Evolutionary conservation across 2,797 vertebrate species (phyloP), one percentile per base, ranked within the genome.

Genomic region (Sebastes taczanowskii): DNA sequence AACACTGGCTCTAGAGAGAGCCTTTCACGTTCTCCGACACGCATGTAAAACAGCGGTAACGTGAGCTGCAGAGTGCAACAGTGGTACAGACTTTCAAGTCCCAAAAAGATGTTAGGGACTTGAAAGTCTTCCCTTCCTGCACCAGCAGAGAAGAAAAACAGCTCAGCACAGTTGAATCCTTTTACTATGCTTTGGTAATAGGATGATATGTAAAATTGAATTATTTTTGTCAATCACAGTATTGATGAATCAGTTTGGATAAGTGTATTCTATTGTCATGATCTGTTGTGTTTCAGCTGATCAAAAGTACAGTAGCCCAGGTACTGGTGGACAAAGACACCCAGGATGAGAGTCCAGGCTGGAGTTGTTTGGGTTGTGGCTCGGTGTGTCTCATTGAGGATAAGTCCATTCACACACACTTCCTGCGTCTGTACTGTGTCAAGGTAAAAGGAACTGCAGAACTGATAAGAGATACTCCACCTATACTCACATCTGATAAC

Each of bases 351-450:
- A 29, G 32, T 16, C 73, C 56, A 9, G 49, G 74, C 59, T 90
- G 88, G 90, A 58, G 27, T 2, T 46, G 9, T 74, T 46, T 70
- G 32, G 59, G 56, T 22, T 89, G 88, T 38, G 90, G 87, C 0
- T 83, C 77, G 3, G 7, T 91, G 67, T 89, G 92, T 80, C 86
- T 89, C 18, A 42, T 84, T 13, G 68, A 90, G 55, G 88, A 92
- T n/a, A 14, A 63, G 5, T 76, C 67, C 6, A 9, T 75, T n/a
- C 30, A 61, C 23, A 78, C 81, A 35, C 76, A 64, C 78, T 88
- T 93, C 75, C 81, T 93, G 32, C 88, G 46, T 29, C 66, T 92
- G n/a, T 91, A 85, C 75, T 85, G 83, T 49, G 64, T 91, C 52
- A 71, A 77, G 81, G 90, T 88, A 77, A 75, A 64, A 80, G 46